A percentile compares a stretch with the other conserved stretches of the same genome.
phyloP scores from a whole-genome alignment of 2,888 invertebrate genomes.

The Epirrhoe alternata region DNA sequence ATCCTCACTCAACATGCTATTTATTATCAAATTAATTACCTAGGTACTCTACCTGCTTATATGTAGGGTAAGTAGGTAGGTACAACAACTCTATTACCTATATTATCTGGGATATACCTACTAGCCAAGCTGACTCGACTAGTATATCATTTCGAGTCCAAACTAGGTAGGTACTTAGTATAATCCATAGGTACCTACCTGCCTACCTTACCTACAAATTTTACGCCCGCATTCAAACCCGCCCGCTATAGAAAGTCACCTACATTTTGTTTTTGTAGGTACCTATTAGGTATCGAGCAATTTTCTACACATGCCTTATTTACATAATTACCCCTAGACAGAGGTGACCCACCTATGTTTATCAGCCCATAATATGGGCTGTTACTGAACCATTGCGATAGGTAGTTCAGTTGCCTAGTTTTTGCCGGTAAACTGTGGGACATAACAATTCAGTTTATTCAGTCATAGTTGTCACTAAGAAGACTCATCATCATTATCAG shows the following conservation, averaged over 20 bases:
- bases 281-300: background rate
- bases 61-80: background rate
- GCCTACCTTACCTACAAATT: no score
- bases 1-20: conserved; percentile 13
- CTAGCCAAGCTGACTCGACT: no score
- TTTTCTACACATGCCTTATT: background rate
- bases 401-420: no score
- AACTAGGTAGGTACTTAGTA: no score
- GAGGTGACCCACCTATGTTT: background rate
- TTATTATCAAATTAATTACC: conserved; percentile 13
- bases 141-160: no score
- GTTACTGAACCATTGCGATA: background rate
- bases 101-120: background rate
- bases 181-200: background rate
- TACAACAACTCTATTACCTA: background rate
- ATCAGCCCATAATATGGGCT: no score
- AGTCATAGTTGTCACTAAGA: no score
- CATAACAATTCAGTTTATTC: no score
- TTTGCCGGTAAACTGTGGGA: no score
- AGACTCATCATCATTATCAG: no score
- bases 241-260: no score
- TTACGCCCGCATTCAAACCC: background rate
- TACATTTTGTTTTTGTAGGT: no score
- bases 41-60: background rate
- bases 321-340: background rate